phyloP scores from a whole-genome alignment of 2,113 vertebrate species.

The Forbesichthys agassizii region DNA sequence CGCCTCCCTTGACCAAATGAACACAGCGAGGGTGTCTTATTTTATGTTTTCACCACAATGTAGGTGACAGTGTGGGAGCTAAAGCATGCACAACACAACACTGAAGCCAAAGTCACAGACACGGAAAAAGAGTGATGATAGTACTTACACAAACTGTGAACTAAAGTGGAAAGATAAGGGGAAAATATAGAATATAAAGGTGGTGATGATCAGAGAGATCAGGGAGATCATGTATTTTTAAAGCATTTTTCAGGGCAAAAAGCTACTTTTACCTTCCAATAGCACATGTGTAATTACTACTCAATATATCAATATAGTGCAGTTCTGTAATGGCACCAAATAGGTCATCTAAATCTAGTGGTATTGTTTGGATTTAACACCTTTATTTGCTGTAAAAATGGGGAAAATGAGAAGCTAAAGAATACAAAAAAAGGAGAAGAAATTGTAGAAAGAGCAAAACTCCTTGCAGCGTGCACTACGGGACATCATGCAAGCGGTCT shows the following conservation, averaged over 20 bases:
- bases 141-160: slow-evolving; percentile 87
- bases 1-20: slow-evolving; percentile 50
- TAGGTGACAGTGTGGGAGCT: slow-evolving; percentile 55
- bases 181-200: slow-evolving; percentile 85
- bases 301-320: not conserved
- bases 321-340: slow-evolving; percentile 13
- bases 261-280: slow-evolving; percentile 19
- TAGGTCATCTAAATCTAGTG: not conserved
- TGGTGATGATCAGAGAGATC: slow-evolving; percentile 72
- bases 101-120: slow-evolving; percentile 66
- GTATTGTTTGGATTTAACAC: slow-evolving; percentile 50
- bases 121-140: slow-evolving; percentile 72
- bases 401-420: slow-evolving; percentile 10
- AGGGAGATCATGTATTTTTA: slow-evolving; percentile 38
- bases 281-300: slow-evolving; percentile 13
- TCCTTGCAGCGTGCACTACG: slow-evolving; percentile 66
- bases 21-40: slow-evolving; percentile 55
- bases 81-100: slow-evolving; percentile 70
- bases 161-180: slow-evolving; percentile 81
- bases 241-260: slow-evolving; percentile 34
- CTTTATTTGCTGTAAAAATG: slow-evolving; percentile 77
- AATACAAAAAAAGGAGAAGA: slow-evolving; percentile 3
- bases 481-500: slow-evolving; percentile 65
- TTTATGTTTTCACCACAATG: slow-evolving; percentile 48
- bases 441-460: slow-evolving; percentile 22